A percentile compares a stretch with the other conserved stretches of the same genome.
These are phyloP conservation scores for Mixornis gularis DNA, from an alignment of 2,113 vertebrate species.

Conservation along the genomic window DNA sequence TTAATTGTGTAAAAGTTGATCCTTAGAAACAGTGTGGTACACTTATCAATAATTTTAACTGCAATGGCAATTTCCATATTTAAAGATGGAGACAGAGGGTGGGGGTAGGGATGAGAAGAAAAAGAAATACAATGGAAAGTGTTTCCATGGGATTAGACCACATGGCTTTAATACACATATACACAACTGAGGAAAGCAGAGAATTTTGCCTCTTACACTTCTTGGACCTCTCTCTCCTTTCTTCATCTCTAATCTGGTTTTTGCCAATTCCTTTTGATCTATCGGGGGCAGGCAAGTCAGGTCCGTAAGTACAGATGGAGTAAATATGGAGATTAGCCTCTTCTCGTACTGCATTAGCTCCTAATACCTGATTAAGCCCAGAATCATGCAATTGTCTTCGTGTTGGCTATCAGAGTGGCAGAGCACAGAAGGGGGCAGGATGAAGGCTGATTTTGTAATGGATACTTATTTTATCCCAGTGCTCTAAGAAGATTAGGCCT, in stretches of 20 bases:
- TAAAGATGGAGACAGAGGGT: neutral
- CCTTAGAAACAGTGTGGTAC: neutral
- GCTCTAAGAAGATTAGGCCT: constrained; percentile 99
- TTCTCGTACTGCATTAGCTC: constrained; percentile 87
- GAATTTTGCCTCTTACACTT: constrained; percentile 75
- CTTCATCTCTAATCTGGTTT: constrained; percentile 89
- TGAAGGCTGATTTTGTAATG: constrained; percentile 96
- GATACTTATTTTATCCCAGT: constrained; percentile 96
- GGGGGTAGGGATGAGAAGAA: constrained; percentile 1
- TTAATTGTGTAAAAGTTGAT: neutral
- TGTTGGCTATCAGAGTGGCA: constrained; percentile 86
- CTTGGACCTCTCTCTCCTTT: constrained; percentile 65
- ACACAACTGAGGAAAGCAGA: constrained; percentile 68
- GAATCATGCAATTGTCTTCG: constrained; percentile 90
- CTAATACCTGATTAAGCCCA: constrained; percentile 97
- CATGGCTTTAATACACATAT: constrained; percentile 64
- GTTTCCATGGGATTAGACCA: constrained; percentile 69
- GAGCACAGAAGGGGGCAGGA: constrained; percentile 83
- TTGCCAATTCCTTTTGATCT: constrained; percentile 93
- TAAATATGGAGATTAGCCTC: constrained; percentile 96
- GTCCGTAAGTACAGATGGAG: constrained; percentile 90
- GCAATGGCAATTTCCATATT: constrained; percentile 33
- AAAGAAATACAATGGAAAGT: constrained; percentile 42
- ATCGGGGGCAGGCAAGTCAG: constrained; percentile 78
- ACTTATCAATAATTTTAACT: constrained; percentile 20